Evolutionary conservation across 2,113 vertebrate genomes (phyloP).

Genomic region (Rhinolophus ferrumequinum): DNA sequence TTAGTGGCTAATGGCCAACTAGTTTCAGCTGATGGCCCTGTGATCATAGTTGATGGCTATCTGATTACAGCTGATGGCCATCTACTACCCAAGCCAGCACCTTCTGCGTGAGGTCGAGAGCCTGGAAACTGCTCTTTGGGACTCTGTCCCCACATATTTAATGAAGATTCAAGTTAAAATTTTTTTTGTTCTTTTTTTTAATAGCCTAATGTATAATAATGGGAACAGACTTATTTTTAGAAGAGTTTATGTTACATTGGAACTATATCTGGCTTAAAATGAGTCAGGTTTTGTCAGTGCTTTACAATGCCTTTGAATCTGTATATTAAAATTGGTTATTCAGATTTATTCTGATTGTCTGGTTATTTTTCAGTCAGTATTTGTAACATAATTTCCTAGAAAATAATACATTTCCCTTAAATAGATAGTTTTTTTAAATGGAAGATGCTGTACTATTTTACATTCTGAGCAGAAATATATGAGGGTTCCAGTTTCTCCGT

Average conservation of each 20-base stretch:
- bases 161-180: background rate
- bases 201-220: background rate
- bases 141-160: background rate
- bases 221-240: background rate
- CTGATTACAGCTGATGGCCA: too few relatives aligned
- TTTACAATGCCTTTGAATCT: background rate
- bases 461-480: background rate
- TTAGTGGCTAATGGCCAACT: too few relatives aligned
- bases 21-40: too few relatives aligned
- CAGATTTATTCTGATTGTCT: background rate
- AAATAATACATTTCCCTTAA: background rate
- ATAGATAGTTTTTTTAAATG: background rate
- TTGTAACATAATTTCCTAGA: background rate
- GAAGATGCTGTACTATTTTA: background rate
- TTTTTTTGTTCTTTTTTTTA: background rate
- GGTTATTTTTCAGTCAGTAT: background rate
- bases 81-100: too few relatives aligned
- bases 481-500: background rate
- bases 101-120: too few relatives aligned
- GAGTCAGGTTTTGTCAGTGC: background rate
- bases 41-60: too few relatives aligned
- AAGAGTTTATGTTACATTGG: background rate
- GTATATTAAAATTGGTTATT: background rate
- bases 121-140: too few relatives aligned
- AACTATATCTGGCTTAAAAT: background rate